Evolutionary conservation across 2,797 vertebrate species (phyloP).

Genomic region (Trachurus trachurus): DNA sequence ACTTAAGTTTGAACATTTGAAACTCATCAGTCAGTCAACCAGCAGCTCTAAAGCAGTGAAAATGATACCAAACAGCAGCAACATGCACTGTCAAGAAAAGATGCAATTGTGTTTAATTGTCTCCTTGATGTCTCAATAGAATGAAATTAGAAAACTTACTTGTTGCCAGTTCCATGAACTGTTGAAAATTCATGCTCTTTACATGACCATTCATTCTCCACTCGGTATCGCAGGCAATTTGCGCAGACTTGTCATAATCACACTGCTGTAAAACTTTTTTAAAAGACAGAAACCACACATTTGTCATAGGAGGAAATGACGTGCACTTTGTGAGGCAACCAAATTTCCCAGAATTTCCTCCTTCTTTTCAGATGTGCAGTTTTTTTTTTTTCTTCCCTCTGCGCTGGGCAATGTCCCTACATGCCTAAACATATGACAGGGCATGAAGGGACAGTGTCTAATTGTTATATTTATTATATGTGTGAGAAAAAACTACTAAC

Average conservation of each 20-base stretch:
- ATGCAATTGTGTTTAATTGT: background rate
- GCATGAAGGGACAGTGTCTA: conserved; percentile 25
- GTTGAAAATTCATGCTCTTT: conserved; percentile 82
- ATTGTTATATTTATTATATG: background rate
- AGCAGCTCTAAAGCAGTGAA: conserved; percentile 16
- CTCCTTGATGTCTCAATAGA: background rate
- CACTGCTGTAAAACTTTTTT: conserved; percentile 81
- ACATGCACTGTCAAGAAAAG: conserved; percentile 16
- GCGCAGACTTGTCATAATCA: conserved; percentile 81
- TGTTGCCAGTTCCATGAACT: conserved; percentile 74
- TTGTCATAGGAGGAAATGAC: conserved; percentile 88
- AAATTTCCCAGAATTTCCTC: conserved; percentile 86
- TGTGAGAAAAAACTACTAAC: conserved; percentile 10
- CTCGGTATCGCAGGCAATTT: conserved; percentile 74
- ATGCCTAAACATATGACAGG: conserved; percentile 19
- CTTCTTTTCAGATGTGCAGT: conserved; percentile 56
- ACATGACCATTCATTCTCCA: conserved; percentile 86
- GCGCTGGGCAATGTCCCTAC: conserved; percentile 24
- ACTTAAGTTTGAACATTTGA: conserved; percentile 1
- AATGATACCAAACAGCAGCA: conserved; percentile 20
- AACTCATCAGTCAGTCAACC: conserved; percentile 38
- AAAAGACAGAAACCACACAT: conserved; percentile 84
- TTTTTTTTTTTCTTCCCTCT: conserved; percentile 56
- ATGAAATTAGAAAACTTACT: conserved; percentile 76
- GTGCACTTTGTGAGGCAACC: conserved; percentile 84